Evolutionary conservation across 2,797 vertebrate species (phyloP), one percentile per base, ranked within the genome.

Genomic region (Sarcophilus harrisii): DNA sequence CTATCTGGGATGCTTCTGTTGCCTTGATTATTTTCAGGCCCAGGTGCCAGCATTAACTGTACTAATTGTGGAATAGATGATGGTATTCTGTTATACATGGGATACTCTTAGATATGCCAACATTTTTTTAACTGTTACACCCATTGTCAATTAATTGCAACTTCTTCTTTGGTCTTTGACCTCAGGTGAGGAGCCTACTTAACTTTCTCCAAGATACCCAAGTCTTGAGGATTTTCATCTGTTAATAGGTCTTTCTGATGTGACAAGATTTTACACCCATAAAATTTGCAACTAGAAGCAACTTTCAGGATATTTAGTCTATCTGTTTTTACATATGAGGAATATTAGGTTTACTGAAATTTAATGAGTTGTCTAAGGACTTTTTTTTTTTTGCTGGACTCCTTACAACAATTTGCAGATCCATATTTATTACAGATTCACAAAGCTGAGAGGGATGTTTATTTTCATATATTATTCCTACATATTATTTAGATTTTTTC

Each of bases 401-500:
- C 13, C 87, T n/a, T 57, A 38, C 93, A 90, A 90, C 73, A 16
- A 18, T 93, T 97, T 94, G 92, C 94, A 97, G 95, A 96, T 90
- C 52, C 90, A n/a, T 93, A 96, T 96, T 96, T 96, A 81, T 92
- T 91, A 93, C 57, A 95, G 92, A 95, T 38, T 95, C 91, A 59
- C 58, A 95, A 94, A 45, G 16, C 93, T 95, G 73, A 91, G 95
- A 96, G 96, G 54, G 57, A 92, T 81, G 32, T 96, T 97, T 95
- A 97, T 96, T 97, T 98, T 97, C 96, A 96, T 96, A 96, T 97
- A 93, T 97, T 98, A 98, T 98, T 96, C 97, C 90, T 96, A 96
- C 93, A 87, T 96, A 96, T 92, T 97, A 73, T 97, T 98, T 98
- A 98, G 97, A 57, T 96, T 97, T 98, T 93, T 96, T 97, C 97